A percentile compares a stretch with the other conserved stretches of the same genome.
Evolutionary conservation across 2,888 invertebrate species (phyloP).

Genomic region (Digitonthophagus gazella): DNA sequence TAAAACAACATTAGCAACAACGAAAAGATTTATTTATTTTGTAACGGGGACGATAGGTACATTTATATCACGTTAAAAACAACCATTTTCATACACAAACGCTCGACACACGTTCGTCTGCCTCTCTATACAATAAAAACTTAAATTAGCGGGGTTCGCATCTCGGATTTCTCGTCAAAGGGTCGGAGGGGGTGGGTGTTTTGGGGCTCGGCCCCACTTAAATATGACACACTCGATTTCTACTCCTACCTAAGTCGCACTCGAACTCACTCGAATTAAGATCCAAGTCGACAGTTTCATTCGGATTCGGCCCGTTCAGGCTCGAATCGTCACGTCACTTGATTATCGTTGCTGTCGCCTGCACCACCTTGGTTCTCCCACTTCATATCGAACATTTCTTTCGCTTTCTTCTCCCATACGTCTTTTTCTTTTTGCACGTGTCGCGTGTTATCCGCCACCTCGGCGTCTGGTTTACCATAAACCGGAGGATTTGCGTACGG

Average conservation of each 20-base stretch:
- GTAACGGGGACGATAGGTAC: background rate
- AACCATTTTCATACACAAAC: background rate
- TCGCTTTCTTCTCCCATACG: slow-evolving; percentile 50
- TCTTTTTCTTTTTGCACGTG: slow-evolving; percentile 46
- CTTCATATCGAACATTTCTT: slow-evolving; percentile 47
- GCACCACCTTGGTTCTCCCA: slow-evolving; percentile 25
- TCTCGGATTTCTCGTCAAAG: background rate
- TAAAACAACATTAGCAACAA: no score
- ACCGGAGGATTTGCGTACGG: slow-evolving; percentile 94
- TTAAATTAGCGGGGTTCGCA: background rate
- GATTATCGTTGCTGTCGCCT: background rate
- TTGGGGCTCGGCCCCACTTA: background rate
- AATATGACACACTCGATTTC: background rate
- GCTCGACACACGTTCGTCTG: background rate
- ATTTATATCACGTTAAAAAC: background rate
- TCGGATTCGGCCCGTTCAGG: background rate
- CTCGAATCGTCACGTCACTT: background rate
- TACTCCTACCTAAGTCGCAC: background rate
- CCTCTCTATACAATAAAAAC: background rate
- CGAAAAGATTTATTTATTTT: background rate
- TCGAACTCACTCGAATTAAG: background rate
- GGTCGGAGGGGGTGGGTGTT: background rate
- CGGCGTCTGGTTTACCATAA: slow-evolving; percentile 82
- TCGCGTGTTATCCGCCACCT: slow-evolving; percentile 67
- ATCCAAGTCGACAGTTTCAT: background rate